Evolutionary conservation across 1,140 invertebrate species (phyloP).

Genomic region (Cyclargus thomasi): DNA sequence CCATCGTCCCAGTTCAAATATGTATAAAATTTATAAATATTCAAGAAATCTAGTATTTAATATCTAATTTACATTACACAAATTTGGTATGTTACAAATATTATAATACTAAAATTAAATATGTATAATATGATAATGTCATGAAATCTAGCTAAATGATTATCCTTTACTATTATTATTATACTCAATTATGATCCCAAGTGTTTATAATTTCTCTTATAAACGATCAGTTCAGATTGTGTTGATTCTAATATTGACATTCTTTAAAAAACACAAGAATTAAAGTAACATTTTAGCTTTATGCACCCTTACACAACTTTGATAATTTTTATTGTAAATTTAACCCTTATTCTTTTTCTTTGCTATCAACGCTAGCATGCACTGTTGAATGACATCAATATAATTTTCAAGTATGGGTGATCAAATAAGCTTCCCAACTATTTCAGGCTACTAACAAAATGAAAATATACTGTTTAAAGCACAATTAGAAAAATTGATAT

Average conservation of each 20-base stretch:
- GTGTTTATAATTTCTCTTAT: background rate
- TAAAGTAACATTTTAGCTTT: too few species aligned
- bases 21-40: conserved; percentile 15
- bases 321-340: too few species aligned
- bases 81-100: conserved; percentile 14
- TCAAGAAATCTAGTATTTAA: conserved; percentile 14
- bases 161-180: conserved; percentile 2
- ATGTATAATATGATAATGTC: conserved; percentile 13
- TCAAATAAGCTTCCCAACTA: background rate
- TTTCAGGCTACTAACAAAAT: background rate
- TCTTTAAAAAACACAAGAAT: background rate
- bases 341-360: too few species aligned
- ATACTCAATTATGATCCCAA: conserved; percentile 12
- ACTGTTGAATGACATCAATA: too few species aligned
- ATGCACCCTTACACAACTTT: too few species aligned
- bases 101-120: conserved; percentile 14
- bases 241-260: background rate
- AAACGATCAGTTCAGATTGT: background rate
- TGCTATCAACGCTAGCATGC: too few species aligned
- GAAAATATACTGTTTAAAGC: background rate
- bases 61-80: conserved; percentile 12
- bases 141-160: conserved; percentile 13
- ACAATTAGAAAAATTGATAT: background rate
- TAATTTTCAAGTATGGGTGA: too few species aligned
- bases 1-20: conserved; percentile 2